Conservation (phyloP, 2,797 vertebrate species). For the Epinephelus malabaricus region DNA sequence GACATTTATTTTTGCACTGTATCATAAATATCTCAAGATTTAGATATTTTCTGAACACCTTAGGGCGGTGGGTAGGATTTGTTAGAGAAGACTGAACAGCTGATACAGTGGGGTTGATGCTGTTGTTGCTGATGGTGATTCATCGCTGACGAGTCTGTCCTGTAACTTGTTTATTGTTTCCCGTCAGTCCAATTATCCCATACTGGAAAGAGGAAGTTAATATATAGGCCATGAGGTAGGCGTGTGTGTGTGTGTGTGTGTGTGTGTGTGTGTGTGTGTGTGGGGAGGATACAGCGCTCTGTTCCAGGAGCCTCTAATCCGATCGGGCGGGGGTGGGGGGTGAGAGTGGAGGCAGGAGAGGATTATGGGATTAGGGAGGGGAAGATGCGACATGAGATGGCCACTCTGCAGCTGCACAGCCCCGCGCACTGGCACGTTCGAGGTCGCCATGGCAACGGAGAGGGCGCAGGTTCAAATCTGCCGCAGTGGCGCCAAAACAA, state of each 20-base stretch:
- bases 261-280: constrained; percentile 1
- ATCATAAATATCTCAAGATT: neutral
- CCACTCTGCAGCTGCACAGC: constrained; percentile 61
- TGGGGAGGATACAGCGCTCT: constrained; percentile 29
- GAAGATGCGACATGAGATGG: constrained; percentile 75
- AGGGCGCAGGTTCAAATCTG: neutral
- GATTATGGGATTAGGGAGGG: constrained; percentile 72
- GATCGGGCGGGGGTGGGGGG: constrained; percentile 31
- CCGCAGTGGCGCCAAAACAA: neutral
- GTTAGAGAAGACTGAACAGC: neutral
- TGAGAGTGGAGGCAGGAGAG: constrained; percentile 69
- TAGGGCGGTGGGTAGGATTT: neutral
- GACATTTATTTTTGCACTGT: no score
- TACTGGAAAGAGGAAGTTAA: constrained; percentile 37
- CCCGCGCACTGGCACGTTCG: neutral
- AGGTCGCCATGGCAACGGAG: constrained; percentile 4
- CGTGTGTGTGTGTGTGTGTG: constrained; percentile 22
- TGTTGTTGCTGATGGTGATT: constrained; percentile 1
- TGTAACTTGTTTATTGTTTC: constrained; percentile 40
- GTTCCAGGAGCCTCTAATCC: constrained; percentile 72
- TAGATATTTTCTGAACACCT: neutral
- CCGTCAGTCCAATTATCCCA: constrained; percentile 41
- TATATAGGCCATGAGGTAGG: constrained; percentile 64
- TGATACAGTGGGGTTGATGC: neutral
- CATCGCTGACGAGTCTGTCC: constrained; percentile 9